These are phyloP conservation scores for Papilio polyxenes DNA, from an alignment of 1,140 invertebrate species.

Conservation along the genomic window DNA sequence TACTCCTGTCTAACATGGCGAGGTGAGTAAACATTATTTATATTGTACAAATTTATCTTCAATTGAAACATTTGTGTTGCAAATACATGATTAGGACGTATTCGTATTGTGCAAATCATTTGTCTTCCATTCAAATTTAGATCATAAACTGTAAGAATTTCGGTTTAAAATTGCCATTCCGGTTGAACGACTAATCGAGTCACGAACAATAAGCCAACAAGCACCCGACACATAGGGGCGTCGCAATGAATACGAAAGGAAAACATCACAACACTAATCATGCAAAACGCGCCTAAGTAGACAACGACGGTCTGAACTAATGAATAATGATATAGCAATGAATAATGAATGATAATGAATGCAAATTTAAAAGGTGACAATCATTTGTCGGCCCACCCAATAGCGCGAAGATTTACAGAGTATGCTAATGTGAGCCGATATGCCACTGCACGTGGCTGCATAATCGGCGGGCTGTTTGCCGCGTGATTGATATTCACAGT, in stretches of 20 bases:
- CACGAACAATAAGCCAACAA: constrained; percentile 55
- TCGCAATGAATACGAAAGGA: constrained; percentile 62
- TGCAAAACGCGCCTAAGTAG: constrained; percentile 65
- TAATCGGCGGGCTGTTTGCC: constrained; percentile 61
- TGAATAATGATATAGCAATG: constrained; percentile 57
- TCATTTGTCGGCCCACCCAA: constrained; percentile 72
- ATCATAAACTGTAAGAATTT: constrained; percentile 40
- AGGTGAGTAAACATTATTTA: constrained; percentile 58
- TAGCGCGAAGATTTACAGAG: constrained; percentile 59
- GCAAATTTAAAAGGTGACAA: constrained; percentile 79
- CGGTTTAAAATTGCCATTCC: constrained; percentile 43
- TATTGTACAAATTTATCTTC: constrained; percentile 20
- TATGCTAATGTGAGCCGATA: constrained; percentile 68
- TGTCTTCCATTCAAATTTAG: not conserved
- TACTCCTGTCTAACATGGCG: constrained; percentile 67
- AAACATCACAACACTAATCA: constrained; percentile 68
- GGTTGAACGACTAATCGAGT: constrained; percentile 47
- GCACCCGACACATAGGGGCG: constrained; percentile 45
- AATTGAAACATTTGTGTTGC: constrained; percentile 13
- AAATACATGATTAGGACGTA: constrained; percentile 11
- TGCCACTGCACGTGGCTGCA: constrained; percentile 67
- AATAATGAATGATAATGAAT: constrained; percentile 70
- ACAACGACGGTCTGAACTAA: constrained; percentile 52
- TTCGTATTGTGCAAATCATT: not conserved
- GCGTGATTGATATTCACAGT: constrained; percentile 63